Evolutionary conservation across 2,797 vertebrate species (phyloP).

Genomic region (Parambassis ranga): DNA sequence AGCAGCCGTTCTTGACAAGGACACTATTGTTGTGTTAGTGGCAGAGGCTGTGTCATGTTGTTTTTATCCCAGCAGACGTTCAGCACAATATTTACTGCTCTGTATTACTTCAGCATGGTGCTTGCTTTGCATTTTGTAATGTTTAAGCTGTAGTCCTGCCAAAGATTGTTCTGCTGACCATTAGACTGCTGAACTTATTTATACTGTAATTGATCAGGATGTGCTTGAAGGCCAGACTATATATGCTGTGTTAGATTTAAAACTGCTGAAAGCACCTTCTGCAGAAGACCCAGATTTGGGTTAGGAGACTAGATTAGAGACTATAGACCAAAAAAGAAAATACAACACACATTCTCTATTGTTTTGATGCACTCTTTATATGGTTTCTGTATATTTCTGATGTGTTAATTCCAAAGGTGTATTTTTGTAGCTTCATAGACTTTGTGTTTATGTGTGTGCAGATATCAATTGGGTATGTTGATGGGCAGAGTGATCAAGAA

Average conservation of each 20-base stretch:
- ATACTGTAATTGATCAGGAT: conserved; percentile 3
- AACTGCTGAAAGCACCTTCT: neutral
- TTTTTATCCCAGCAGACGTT: neutral
- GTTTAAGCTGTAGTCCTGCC: neutral
- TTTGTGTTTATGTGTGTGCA: neutral
- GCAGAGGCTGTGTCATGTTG: neutral
- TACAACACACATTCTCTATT: neutral
- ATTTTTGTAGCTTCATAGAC: too few relatives aligned
- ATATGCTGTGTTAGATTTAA: neutral
- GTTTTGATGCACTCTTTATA: conserved; percentile 18
- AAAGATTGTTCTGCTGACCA: neutral
- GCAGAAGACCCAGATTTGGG: neutral
- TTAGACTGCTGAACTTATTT: neutral
- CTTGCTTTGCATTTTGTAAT: neutral
- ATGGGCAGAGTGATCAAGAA: neutral
- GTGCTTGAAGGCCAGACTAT: neutral
- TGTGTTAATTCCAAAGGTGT: neutral
- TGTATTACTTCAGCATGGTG: neutral
- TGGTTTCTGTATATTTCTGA: too few relatives aligned
- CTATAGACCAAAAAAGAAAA: neutral
- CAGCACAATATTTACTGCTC: neutral
- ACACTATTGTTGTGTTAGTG: neutral
- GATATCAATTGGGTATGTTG: neutral
- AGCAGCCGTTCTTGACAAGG: neutral
- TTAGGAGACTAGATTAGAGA: too few relatives aligned